Evolutionary conservation across 2,888 invertebrate species (phyloP), one percentile per base, ranked within the genome.

Genomic region (Watsonalla binaria): DNA sequence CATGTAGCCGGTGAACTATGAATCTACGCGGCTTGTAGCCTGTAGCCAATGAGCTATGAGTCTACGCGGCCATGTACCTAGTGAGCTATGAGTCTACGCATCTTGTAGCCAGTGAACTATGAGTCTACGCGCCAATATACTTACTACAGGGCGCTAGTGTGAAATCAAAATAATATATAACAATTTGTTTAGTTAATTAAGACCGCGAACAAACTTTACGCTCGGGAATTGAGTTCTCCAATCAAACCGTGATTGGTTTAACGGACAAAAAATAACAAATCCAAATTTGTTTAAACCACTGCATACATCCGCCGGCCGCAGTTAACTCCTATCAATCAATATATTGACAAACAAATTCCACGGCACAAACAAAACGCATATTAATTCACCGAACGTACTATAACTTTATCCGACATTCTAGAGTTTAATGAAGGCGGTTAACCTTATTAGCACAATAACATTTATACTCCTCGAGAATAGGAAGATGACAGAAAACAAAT

Each of bases 371-470:
- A n/a, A 9, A 8, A 47, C 33, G n/a, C 6, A 42, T 46, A 51
- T 42, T 45, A 56, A 65, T 68, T 55, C 51, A 56, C 50, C 53
- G 54, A 47, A 50, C 50, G 50, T 65, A 61, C 54, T 54, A 48
- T 59, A 60, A 60, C 60, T 60, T 62, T 57, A 56, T 65, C 57
- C 42, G 35, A 56, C 58, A 51, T 61, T 66, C 63, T 68, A 54
- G 51, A 63, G 63, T 68, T 63, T 66, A 68, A 66, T 68, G 66
- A 66, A 63, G 57, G 52, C 54, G 55, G 59, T 51, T 56, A 61
- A 63, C 58, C 61, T 63, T 66, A 65, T 68, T 62, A 68, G 49
- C 55, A 66, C 66, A 63, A 63, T 68, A 58, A 58, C 65, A 63
- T 68, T 61, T 57, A 51, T 53, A 54, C 45, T 46, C 46, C 11